Evolutionary conservation across 2,888 invertebrate genomes (phyloP).

Genomic region (Cloeon dipterum): DNA sequence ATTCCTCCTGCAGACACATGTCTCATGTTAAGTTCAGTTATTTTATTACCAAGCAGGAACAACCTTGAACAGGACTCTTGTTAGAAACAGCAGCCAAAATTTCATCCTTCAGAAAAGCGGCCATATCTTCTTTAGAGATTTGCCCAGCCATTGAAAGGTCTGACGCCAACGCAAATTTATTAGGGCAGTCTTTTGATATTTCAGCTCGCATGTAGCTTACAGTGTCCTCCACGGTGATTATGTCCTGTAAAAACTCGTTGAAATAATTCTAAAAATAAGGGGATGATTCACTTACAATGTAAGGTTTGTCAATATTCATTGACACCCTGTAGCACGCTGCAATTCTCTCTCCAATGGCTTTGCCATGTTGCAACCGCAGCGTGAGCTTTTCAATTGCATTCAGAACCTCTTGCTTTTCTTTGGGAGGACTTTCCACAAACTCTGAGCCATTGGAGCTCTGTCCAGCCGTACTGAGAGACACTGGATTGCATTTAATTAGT

Average conservation of each 20-base stretch:
- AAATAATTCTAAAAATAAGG: neutral
- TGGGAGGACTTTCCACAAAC: constrained; percentile 8
- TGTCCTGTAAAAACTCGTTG: constrained; percentile 19
- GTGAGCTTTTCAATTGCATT: constrained; percentile 22
- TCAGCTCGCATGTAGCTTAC: constrained; percentile 26
- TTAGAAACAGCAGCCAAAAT: constrained; percentile 22
- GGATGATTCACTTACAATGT: constrained; percentile 5
- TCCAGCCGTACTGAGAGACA: too few species aligned
- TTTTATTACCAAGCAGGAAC: too few species aligned
- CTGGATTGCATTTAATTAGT: too few species aligned
- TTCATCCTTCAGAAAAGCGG: constrained; percentile 37
- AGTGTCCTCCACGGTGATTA: constrained; percentile 26
- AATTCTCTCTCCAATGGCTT: constrained; percentile 26
- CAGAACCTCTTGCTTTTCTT: constrained; percentile 15
- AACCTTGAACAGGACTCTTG: constrained; percentile 14
- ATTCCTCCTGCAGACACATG: neutral
- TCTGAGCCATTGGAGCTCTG: constrained; percentile 7
- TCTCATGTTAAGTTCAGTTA: too few species aligned
- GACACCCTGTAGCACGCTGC: constrained; percentile 30
- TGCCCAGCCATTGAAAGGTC: constrained; percentile 32
- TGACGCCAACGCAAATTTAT: constrained; percentile 32
- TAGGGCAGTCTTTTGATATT: constrained; percentile 24
- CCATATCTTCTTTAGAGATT: constrained; percentile 25
- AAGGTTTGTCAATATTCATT: constrained; percentile 22
- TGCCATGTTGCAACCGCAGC: constrained; percentile 26